Conservation (phyloP, 2,888 invertebrate species). For the Pecten maximus region DNA sequence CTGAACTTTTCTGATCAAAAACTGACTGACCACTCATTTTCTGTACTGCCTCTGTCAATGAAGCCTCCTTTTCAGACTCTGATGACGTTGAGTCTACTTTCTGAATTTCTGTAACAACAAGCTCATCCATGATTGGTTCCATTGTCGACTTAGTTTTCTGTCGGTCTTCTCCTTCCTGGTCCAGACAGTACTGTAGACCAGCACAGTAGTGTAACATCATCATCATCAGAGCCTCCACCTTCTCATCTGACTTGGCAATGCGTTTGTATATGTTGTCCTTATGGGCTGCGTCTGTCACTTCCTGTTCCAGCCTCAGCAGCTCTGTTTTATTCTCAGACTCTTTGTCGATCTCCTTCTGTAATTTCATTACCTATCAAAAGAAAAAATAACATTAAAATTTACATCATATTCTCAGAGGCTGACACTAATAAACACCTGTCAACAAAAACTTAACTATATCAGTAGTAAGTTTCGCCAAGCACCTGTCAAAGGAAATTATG, state of each 20-base stretch:
- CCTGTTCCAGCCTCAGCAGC: conserved; percentile 83
- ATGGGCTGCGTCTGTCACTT: conserved; percentile 72
- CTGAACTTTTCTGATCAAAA: not conserved
- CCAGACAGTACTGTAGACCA: conserved; percentile 92
- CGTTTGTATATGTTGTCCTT: conserved; percentile 74
- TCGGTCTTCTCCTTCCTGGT: conserved; percentile 80
- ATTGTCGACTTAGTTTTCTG: conserved; percentile 41
- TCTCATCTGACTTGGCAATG: conserved; percentile 89
- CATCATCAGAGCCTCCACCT: conserved; percentile 94
- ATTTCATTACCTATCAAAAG: conserved; percentile 87
- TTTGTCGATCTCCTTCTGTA: conserved; percentile 89
- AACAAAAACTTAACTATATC: not conserved
- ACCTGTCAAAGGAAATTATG: no score
- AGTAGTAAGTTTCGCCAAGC: not conserved
- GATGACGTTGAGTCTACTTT: not conserved
- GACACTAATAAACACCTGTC: not conserved
- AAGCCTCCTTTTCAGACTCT: conserved; percentile 12
- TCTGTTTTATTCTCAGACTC: conserved; percentile 86
- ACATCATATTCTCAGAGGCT: not conserved
- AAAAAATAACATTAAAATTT: not conserved
- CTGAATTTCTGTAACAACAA: not conserved
- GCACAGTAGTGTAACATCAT: conserved; percentile 97
- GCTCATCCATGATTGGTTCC: conserved; percentile 13
- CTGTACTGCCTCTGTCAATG: not conserved
- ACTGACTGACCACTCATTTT: not conserved